Evolutionary conservation across 2,888 invertebrate genomes (phyloP).

Genomic region (Cerastoderma edule): DNA sequence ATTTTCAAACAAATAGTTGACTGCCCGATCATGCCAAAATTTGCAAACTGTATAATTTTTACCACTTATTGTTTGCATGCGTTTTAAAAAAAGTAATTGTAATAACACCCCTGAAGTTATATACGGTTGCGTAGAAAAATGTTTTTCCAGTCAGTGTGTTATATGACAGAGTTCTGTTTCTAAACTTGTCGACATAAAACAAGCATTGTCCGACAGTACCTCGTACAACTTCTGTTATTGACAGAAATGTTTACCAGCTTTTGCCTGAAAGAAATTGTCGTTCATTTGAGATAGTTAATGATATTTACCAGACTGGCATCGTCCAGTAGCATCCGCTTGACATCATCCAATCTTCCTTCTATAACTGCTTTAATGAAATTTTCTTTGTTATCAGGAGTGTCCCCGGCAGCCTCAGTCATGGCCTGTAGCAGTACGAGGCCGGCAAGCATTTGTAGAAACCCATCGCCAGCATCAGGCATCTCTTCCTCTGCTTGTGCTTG

Average conservation of each 20-base stretch:
- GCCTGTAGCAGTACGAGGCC: constrained; percentile 26
- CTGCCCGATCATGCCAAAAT: not conserved
- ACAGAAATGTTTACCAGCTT: too few relatives aligned
- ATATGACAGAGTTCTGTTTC: not conserved
- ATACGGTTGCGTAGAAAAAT: not conserved
- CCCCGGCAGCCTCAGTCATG: constrained; percentile 3
- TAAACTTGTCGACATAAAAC: not conserved
- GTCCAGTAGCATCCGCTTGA: constrained; percentile 16
- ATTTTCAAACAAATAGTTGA: not conserved
- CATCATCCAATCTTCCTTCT: constrained; percentile 9
- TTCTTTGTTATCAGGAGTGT: not conserved
- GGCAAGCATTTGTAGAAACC: constrained; percentile 33
- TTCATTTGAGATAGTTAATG: not conserved
- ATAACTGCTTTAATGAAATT: constrained; percentile 19
- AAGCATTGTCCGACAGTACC: not conserved
- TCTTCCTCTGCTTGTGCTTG: not conserved
- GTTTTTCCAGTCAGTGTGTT: not conserved
- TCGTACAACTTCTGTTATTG: too few relatives aligned
- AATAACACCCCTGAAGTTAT: not conserved
- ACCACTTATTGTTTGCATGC: not conserved
- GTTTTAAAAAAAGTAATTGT: not conserved
- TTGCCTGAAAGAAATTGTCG: too few relatives aligned
- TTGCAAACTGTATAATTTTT: not conserved
- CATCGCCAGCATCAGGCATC: not conserved
- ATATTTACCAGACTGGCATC: constrained; percentile 22